Evolutionary conservation across 1,140 invertebrate species (phyloP), one percentile per base, ranked within the genome.

Genomic region (Drosophila baimaii): DNA sequence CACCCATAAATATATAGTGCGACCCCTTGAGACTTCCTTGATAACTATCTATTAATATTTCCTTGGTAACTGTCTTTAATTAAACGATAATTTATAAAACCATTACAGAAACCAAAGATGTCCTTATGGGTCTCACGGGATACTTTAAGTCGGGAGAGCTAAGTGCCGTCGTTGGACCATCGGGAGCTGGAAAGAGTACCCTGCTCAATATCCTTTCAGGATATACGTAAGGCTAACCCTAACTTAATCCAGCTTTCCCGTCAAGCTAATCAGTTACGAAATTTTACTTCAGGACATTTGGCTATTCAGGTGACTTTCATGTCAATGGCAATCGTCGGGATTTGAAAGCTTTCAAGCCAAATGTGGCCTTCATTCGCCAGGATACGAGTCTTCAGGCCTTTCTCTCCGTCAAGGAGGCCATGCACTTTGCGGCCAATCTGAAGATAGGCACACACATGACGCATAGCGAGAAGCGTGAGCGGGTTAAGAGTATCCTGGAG

Each of bases 281-380:
- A n/a, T 3, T 19, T 9, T 21, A 15, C 46, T 57, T 1, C 39
- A 92, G 91, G 37, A 25, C 63, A 0, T 64, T 41, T 54, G 90
- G 90, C 55, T 88, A 79, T 17, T 56, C 71, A 12, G 90, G 95
- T 93, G 70, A 92, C 70, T 81, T 95, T 94, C 93, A 90, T 31
- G 92, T 97, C 1, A 98, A 98, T 84, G 96, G 95, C 2, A 93
- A 93, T 17, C 91, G 94, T 7, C 93, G 98, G 41, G 95, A 97
- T 90, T 94, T 94, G 27, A 94, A 95, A 44, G 94, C 95, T 64
- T 98, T 98, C 90, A 94, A 97, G 35, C 95, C 96, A 83, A 94
- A 96, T 76, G 97, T 97, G 0, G 97, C 96, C 61, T 99, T 98
- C 89, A 98, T 98, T 64, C 96, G 97, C 93, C 98, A 98, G 92